A percentile compares a stretch with the other conserved stretches of the same genome.
Conservation (phyloP, 92 coral and sea anemone genomes). For the Pocillopora grandis region DNA sequence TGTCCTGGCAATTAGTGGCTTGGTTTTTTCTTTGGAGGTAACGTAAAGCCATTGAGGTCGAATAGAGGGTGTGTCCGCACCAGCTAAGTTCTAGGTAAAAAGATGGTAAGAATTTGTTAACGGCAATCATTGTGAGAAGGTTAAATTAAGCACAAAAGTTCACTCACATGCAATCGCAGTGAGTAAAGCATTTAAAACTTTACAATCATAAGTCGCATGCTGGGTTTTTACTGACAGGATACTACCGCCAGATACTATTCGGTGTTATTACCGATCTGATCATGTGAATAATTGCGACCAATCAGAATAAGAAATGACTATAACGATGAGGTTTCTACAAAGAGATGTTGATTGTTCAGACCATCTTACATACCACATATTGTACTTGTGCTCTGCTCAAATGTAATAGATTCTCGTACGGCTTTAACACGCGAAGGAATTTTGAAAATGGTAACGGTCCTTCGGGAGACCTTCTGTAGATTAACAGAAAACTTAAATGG, state of each 20-base stretch:
- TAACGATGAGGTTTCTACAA: too few species aligned
- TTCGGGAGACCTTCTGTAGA: slow-evolving; percentile 3
- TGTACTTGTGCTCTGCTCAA: slow-evolving; percentile 85
- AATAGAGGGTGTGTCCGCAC: slow-evolving; percentile 81
- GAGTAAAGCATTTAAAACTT: too few species aligned
- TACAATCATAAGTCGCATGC: too few species aligned
- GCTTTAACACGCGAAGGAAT: slow-evolving; percentile 60
- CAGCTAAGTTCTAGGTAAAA: slow-evolving; percentile 68
- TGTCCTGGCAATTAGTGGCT: slow-evolving; percentile 52
- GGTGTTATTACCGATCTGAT: too few species aligned
- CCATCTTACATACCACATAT: slow-evolving; percentile 66
- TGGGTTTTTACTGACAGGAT: too few species aligned
- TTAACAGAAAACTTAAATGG: not conserved
- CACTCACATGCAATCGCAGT: too few species aligned
- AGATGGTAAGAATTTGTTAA: not conserved
- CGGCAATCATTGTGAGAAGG: too few species aligned
- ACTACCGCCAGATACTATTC: too few species aligned
- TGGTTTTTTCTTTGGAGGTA: slow-evolving; percentile 52
- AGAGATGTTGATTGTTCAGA: too few species aligned
- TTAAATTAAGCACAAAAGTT: too few species aligned
- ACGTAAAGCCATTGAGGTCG: slow-evolving; percentile 95
- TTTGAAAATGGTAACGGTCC: slow-evolving; percentile 64
- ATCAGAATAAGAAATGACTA: too few species aligned
- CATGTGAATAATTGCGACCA: too few species aligned
- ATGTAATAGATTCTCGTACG: slow-evolving; percentile 72